Evolutionary conservation across 2,797 vertebrate species (phyloP).

Genomic region (Rhadinocentrus ornatus): DNA sequence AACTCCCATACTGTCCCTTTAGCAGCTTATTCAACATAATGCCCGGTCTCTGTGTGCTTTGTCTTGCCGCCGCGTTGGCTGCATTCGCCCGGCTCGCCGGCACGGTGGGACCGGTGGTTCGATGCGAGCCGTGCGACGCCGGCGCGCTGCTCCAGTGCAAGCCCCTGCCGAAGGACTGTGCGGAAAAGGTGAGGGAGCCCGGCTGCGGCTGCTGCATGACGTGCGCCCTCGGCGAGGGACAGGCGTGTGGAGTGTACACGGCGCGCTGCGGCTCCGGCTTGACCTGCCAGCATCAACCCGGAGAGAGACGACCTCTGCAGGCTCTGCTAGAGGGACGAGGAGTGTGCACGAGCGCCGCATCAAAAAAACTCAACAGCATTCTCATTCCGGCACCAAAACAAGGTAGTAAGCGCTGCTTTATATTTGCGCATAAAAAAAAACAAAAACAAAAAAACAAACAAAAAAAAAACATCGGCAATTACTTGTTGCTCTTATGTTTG

Average conservation of each 20-base stretch:
- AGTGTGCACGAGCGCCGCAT: conserved; percentile 83
- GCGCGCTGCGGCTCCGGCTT: conserved; percentile 91
- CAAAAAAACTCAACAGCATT: conserved; percentile 60
- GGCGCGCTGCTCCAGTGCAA: conserved; percentile 88
- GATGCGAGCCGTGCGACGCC: conserved; percentile 91
- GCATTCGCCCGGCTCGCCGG: conserved; percentile 77
- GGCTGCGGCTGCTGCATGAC: conserved; percentile 96
- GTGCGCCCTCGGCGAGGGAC: conserved; percentile 87
- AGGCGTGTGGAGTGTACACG: conserved; percentile 92
- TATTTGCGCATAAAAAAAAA: background rate
- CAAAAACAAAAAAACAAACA: too few species aligned
- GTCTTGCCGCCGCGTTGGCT: conserved; percentile 81
- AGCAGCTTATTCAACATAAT: conserved; percentile 81
- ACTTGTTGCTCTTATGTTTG: background rate
- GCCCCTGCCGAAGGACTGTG: conserved; percentile 85
- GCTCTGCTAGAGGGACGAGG: conserved; percentile 92
- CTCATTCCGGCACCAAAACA: conserved; percentile 56
- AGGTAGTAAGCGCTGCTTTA: conserved; percentile 63
- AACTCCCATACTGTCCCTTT: conserved; percentile 71
- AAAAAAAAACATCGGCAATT: background rate
- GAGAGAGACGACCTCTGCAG: conserved; percentile 88
- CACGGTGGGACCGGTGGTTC: conserved; percentile 89
- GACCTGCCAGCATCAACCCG: conserved; percentile 85
- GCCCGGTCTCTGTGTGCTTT: conserved; percentile 82
- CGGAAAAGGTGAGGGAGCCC: conserved; percentile 88